A percentile compares a stretch with the other conserved stretches of the same genome.
Evolutionary conservation across 2,113 vertebrate genomes (phyloP).

Genomic region (Polyodon spathula): DNA sequence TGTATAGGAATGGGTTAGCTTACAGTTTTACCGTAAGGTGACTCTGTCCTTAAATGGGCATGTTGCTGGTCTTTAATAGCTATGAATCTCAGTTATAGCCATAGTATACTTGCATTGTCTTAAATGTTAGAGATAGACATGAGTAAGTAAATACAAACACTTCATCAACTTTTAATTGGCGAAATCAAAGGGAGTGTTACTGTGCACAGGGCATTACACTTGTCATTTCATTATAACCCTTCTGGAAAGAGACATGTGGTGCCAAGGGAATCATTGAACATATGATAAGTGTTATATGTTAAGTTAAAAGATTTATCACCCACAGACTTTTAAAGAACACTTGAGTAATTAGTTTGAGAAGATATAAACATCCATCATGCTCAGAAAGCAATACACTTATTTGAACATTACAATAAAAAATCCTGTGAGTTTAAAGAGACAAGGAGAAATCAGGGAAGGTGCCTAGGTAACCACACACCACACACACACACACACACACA

Average conservation of each 20-base stretch:
- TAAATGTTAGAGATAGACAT: too few species aligned
- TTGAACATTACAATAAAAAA: too few species aligned
- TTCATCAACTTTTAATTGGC: not conserved
- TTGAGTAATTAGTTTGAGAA: not conserved
- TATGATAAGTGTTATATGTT: not conserved
- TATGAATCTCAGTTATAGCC: too few species aligned
- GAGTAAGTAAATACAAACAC: not conserved
- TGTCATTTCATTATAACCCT: not conserved
- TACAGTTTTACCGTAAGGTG: too few species aligned
- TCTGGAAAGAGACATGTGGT: not conserved
- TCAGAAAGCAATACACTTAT: not conserved
- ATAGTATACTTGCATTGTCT: too few species aligned
- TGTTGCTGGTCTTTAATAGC: too few species aligned
- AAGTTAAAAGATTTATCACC: not conserved
- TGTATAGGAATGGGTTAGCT: too few species aligned
- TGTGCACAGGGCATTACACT: not conserved
- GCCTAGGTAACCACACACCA: too few species aligned
- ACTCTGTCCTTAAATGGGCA: too few species aligned
- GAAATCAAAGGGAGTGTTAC: not conserved
- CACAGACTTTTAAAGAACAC: not conserved
- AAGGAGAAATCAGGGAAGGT: too few species aligned
- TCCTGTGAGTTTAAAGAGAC: too few species aligned
- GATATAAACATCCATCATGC: not conserved
- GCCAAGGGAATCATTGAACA: not conserved
- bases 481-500: too few species aligned